A percentile compares a stretch with the other conserved stretches of the same genome.
These are phyloP conservation scores for Podocnemis expansa DNA, from an alignment of 2,113 vertebrate species.

Conservation along the genomic window DNA sequence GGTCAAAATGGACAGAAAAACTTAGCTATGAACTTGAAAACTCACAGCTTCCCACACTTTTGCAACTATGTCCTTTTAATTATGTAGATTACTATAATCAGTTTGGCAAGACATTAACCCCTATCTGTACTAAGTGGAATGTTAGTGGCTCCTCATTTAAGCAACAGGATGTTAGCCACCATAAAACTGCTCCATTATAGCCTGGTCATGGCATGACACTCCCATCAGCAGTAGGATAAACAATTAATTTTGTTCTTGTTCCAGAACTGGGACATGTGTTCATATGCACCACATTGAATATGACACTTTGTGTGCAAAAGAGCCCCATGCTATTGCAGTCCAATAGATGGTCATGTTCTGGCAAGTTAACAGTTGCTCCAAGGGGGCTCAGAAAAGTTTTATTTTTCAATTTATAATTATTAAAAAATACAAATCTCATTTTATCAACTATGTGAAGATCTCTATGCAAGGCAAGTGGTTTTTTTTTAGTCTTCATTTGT, in stretches of 20 bases:
- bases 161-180: neutral
- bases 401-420: neutral
- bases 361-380: neutral
- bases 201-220: neutral
- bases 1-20: neutral
- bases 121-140: neutral
- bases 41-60: neutral
- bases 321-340: neutral
- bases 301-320: neutral
- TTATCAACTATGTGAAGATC: neutral
- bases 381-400: neutral
- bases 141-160: neutral
- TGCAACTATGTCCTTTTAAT: constrained; percentile 9
- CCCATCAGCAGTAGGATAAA: neutral
- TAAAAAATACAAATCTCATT: neutral
- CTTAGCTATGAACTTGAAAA: neutral
- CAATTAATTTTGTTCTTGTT: neutral
- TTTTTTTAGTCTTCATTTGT: neutral
- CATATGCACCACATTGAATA: neutral
- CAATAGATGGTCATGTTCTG: neutral
- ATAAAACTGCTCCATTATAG: neutral
- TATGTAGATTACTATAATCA: neutral
- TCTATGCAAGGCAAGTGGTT: neutral
- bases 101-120: neutral
- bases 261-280: rapidly evolving